Evolutionary conservation across 1,140 invertebrate species (phyloP).

Genomic region (Neodiprion fabricii): DNA sequence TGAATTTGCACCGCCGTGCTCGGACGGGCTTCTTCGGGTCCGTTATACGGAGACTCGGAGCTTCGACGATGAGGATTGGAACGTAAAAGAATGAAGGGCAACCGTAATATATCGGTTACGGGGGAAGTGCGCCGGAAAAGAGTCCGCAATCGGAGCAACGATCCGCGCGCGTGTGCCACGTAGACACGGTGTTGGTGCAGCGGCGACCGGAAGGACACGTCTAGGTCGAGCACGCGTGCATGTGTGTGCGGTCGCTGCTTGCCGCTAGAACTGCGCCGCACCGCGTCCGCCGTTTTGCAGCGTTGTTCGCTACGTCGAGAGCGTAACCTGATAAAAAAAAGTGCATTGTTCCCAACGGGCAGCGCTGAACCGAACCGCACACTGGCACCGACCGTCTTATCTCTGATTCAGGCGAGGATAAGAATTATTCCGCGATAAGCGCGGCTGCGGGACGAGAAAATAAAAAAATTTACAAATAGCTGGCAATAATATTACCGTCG

Average conservation of each 20-base stretch:
- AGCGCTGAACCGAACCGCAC: neutral
- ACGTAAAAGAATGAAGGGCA: too few relatives aligned
- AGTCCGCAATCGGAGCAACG: neutral
- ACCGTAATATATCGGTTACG: too few relatives aligned
- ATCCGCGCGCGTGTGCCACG: neutral
- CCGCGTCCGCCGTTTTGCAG: too few relatives aligned
- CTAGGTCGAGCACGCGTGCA: neutral
- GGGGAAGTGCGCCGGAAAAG: too few relatives aligned
- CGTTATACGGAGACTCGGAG: neutral
- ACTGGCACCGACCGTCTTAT: constrained; percentile 30
- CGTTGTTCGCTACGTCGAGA: too few relatives aligned
- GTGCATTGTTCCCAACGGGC: neutral
- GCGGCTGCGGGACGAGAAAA: neutral
- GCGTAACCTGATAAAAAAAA: neutral
- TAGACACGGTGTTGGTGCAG: neutral
- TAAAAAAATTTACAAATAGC: neutral
- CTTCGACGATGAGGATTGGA: too few relatives aligned
- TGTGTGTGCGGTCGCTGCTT: neutral
- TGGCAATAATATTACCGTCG: neutral
- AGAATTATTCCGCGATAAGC: constrained; percentile 35
- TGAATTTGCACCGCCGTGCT: too few relatives aligned
- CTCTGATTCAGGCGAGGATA: constrained; percentile 43
- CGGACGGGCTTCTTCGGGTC: neutral
- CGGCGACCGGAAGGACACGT: neutral
- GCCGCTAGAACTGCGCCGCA: neutral